Percentiles rank a stretch among this genome's conserved stretches.
These are phyloP conservation scores for Erethizon dorsatum DNA, from an alignment of 2,797 vertebrate species.

Conservation along the genomic window DNA sequence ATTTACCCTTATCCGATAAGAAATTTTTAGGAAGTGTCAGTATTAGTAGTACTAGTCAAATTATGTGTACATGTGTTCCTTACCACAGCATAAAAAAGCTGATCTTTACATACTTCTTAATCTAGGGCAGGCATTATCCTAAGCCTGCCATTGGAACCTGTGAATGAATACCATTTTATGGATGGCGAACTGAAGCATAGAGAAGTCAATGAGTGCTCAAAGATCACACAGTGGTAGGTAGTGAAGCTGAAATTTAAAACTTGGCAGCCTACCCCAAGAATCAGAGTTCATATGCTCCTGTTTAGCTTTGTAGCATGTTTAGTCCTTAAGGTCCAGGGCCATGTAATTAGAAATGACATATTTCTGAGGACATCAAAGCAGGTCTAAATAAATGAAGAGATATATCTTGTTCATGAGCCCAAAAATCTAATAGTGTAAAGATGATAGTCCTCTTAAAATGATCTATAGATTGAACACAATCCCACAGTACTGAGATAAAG, in stretches of 20 bases:
- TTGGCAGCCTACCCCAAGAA: not conserved
- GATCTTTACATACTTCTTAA: not conserved
- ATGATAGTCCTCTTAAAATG: not conserved
- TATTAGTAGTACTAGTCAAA: not conserved
- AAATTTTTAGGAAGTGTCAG: not conserved
- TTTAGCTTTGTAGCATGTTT: not conserved
- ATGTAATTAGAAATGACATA: conserved; percentile 23
- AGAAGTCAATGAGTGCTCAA: not conserved
- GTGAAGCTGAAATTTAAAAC: not conserved
- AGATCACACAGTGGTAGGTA: not conserved
- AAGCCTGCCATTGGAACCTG: not conserved
- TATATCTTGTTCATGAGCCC: not conserved
- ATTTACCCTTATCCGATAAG: not conserved
- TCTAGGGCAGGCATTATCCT: not conserved
- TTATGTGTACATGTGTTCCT: not conserved
- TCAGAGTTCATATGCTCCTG: not conserved
- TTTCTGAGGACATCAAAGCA: not conserved
- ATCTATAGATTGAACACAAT: not conserved
- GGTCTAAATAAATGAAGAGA: not conserved
- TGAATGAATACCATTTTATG: conserved; percentile 27
- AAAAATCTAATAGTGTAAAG: not conserved
- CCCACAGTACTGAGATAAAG: not conserved
- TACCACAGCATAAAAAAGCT: not conserved
- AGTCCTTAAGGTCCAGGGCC: not conserved
- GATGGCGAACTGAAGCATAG: not conserved